These are phyloP conservation scores for Zootermopsis nevadensis DNA, from an alignment of 2,888 invertebrate genomes.

Conservation along the genomic window DNA sequence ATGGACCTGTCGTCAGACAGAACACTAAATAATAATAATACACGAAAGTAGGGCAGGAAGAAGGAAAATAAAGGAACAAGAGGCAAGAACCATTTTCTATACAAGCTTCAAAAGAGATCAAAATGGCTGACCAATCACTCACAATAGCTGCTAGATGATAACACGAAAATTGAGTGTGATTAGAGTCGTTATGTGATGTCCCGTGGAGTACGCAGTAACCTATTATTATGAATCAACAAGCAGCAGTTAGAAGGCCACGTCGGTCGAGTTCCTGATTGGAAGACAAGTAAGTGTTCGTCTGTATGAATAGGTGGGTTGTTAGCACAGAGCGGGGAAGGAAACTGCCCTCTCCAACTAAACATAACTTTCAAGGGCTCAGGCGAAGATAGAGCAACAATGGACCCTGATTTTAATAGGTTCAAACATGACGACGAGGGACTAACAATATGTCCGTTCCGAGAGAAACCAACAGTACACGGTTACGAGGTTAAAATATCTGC, in stretches of 20 bases:
- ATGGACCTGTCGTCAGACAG: too few species aligned
- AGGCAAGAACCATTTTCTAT: not conserved
- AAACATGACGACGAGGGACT: too few species aligned
- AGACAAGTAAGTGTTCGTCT: constrained; percentile 43
- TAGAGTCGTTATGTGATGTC: constrained; percentile 1
- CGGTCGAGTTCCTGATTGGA: constrained; percentile 37
- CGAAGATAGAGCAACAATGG: not conserved
- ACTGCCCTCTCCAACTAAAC: not conserved
- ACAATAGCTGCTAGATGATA: constrained; percentile 50
- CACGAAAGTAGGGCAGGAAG: not conserved
- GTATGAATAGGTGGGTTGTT: constrained; percentile 48
- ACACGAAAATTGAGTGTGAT: constrained; percentile 50
- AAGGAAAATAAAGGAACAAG: constrained; percentile 11
- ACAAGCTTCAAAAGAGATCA: constrained; percentile 6
- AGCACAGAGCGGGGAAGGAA: not conserved
- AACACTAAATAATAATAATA: too few species aligned
- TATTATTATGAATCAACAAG: constrained; percentile 36
- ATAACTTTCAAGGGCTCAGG: not conserved
- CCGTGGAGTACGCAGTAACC: not conserved
- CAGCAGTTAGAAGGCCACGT: not conserved
- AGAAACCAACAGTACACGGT: too few species aligned
- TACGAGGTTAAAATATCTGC: too few species aligned
- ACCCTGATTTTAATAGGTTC: not conserved
- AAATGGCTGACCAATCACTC: constrained; percentile 48
- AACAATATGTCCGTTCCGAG: too few species aligned